phyloP scores from a whole-genome alignment of 2,888 invertebrate genomes.

The Strigamia crassipes region DNA sequence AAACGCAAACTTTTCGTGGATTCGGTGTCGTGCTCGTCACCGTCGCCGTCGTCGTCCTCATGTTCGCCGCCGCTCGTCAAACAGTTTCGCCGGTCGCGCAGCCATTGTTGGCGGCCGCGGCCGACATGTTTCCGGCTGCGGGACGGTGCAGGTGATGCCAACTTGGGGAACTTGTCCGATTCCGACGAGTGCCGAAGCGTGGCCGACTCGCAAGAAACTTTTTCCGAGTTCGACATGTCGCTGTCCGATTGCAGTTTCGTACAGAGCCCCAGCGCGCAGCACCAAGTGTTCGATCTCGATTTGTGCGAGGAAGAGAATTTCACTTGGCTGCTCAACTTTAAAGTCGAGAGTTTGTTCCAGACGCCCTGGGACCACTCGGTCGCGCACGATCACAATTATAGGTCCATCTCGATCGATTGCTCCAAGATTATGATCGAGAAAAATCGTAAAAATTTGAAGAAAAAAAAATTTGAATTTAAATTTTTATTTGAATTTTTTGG shows the following conservation, averaged over 20 bases:
- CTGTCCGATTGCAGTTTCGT: not conserved
- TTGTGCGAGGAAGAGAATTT: not conserved
- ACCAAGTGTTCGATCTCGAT: not conserved
- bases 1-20: not conserved
- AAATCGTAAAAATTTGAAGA: too few relatives aligned
- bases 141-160: not conserved
- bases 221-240: not conserved
- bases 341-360: not conserved
- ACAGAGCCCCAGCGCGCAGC: not conserved
- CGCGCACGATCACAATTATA: not conserved
- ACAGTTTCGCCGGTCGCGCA: not conserved
- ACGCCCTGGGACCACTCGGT: not conserved
- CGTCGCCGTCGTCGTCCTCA: too few relatives aligned
- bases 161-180: not conserved
- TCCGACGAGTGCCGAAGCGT: not conserved
- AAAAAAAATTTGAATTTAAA: not conserved
- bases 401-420: not conserved
- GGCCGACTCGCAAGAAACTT: constrained; percentile 17
- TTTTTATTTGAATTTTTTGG: not conserved
- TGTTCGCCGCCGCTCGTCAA: not conserved
- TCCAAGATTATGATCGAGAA: not conserved
- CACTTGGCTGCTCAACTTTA: constrained; percentile 26
- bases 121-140: not conserved
- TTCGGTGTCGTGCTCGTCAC: too few relatives aligned
- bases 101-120: not conserved